Conservation (phyloP, 1,140 invertebrate species). For the Heterodera carotae region DNA sequence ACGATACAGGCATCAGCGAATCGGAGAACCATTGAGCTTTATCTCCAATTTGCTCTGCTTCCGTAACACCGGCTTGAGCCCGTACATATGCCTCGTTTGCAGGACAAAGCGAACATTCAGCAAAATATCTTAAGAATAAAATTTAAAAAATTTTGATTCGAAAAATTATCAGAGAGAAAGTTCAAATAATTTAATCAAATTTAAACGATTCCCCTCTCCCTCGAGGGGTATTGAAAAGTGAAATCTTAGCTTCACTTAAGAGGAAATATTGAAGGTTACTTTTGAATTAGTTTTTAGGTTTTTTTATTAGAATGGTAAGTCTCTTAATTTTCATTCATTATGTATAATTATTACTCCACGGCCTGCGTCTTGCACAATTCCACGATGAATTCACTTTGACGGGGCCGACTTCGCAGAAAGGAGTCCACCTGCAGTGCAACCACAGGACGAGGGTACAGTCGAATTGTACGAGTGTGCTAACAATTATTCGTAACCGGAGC, state of each 20-base stretch:
- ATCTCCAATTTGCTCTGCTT: constrained; percentile 90
- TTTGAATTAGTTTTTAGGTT: too few relatives aligned
- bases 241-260: too few relatives aligned
- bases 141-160: constrained; percentile 13
- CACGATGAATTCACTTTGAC: constrained; percentile 79
- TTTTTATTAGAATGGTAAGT: neutral
- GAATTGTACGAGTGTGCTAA: constrained; percentile 86
- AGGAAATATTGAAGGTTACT: too few relatives aligned
- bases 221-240: too few relatives aligned
- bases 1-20: constrained; percentile 82
- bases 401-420: constrained; percentile 87
- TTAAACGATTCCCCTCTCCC: too few relatives aligned
- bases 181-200: too few relatives aligned
- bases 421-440: constrained; percentile 98
- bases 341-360: constrained; percentile 1
- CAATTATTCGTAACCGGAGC: neutral
- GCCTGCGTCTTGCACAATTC: constrained; percentile 74
- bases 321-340: constrained; percentile 3
- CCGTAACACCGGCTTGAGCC: constrained; percentile 89
- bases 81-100: constrained; percentile 93
- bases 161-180: too few relatives aligned
- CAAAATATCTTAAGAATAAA: constrained; percentile 74
- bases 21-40: constrained; percentile 90
- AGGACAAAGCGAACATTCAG: constrained; percentile 94
- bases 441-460: constrained; percentile 93